These are phyloP conservation scores for Chrysolina oricalcia DNA, from an alignment of 2,888 invertebrate species.

Conservation along the genomic window DNA sequence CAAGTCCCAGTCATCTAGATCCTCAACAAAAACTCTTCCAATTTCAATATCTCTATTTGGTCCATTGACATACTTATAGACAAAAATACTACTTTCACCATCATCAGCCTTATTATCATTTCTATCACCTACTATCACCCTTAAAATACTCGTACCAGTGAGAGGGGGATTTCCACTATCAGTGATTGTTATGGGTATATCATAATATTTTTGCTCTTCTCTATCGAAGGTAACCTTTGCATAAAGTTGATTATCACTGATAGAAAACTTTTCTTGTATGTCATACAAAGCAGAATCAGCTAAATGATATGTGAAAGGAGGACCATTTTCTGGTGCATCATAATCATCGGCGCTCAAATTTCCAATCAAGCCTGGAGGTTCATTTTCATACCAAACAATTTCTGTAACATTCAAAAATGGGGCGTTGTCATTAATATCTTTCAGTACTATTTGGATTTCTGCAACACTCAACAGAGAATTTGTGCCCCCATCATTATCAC, in stretches of 20 bases:
- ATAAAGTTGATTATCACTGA: conserved; percentile 78
- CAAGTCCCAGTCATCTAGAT: conserved; percentile 97
- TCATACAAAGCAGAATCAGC: conserved; percentile 80
- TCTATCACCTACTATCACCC: conserved; percentile 93
- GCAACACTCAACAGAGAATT: conserved; percentile 79
- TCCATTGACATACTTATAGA: conserved; percentile 92
- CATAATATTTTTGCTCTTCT: conserved; percentile 89
- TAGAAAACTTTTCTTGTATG: conserved; percentile 82
- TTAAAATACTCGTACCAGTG: conserved; percentile 88
- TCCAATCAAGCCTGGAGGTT: conserved; percentile 76
- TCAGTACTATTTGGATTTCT: conserved; percentile 79
- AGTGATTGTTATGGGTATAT: conserved; percentile 90
- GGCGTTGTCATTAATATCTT: conserved; percentile 95
- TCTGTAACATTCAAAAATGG: conserved; percentile 88
- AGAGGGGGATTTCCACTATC: conserved; percentile 85
- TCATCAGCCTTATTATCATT: conserved; percentile 94
- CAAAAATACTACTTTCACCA: conserved; percentile 92
- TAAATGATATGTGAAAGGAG: conserved; percentile 86
- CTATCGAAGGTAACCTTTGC: conserved; percentile 88
- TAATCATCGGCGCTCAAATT: conserved; percentile 84
- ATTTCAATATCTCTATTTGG: conserved; percentile 87
- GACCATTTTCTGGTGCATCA: conserved; percentile 88
- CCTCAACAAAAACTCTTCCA: conserved; percentile 94
- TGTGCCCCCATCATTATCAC: conserved; percentile 82
- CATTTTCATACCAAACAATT: conserved; percentile 90